A percentile compares a stretch with the other conserved stretches of the same genome.
Evolutionary conservation across 2,888 invertebrate species (phyloP).

Genomic region (Geotrupes spiniger): DNA sequence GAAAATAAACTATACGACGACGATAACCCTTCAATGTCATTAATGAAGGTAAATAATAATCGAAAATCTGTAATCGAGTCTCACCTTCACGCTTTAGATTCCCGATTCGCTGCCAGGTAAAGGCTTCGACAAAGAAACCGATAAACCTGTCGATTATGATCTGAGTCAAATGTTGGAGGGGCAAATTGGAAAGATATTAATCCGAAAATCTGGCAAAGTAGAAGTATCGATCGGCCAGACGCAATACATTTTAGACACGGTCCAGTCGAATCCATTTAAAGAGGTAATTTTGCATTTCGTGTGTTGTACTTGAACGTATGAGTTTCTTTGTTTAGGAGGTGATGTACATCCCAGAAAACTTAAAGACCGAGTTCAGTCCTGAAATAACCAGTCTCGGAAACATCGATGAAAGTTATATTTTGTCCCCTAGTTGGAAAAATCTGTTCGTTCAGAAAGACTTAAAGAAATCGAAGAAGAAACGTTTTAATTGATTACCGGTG

Average conservation of each 20-base stretch:
- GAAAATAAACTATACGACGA: conserved; percentile 34
- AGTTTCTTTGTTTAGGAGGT: conserved; percentile 22
- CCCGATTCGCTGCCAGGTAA: conserved; percentile 45
- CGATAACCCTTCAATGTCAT: conserved; percentile 37
- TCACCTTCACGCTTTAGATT: conserved; percentile 32
- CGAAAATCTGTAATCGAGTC: conserved; percentile 5
- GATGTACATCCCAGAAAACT: conserved; percentile 25
- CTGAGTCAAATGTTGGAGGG: conserved; percentile 43
- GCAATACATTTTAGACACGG: conserved; percentile 37
- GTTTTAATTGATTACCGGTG: too few species aligned
- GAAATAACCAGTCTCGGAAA: conserved; percentile 36
- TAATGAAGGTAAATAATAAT: conserved; percentile 37
- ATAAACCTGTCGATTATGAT: conserved; percentile 38
- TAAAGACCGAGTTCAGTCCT: conserved; percentile 26
- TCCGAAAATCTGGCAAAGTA: conserved; percentile 43
- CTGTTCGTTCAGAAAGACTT: conserved; percentile 11
- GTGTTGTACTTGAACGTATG: conserved; percentile 4
- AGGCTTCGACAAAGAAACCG: conserved; percentile 40
- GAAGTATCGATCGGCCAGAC: conserved; percentile 41
- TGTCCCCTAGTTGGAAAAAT: conserved; percentile 38
- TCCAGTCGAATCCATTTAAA: conserved; percentile 26
- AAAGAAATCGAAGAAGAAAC: too few species aligned
- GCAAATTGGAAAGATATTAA: conserved; percentile 42
- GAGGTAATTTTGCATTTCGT: conserved; percentile 22
- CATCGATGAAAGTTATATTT: conserved; percentile 36